Base-by-base conservation (phyloP, 2,888 invertebrate species). In the Heliconius aoede region DNA sequence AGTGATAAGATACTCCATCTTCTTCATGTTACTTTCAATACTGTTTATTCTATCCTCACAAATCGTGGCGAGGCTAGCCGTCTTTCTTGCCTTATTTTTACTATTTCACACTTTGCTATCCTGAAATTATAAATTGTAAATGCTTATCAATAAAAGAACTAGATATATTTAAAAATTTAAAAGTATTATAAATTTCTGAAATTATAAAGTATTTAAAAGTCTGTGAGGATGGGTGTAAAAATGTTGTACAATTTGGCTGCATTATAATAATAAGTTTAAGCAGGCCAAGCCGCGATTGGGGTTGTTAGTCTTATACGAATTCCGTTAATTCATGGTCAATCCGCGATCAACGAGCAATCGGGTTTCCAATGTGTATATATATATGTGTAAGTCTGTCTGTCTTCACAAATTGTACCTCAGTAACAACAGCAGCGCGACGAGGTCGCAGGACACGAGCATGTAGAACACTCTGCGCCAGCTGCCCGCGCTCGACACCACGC, bases 401-500 rank as follows among this genome's bases (percentile, higher is more conserved):
- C 58, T 58, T 58, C 58, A 24, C 4, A 13, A 13, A 4, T 2
- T 18, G 1, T 7, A 93, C 89, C 96, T 94, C 32, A 95, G 80
- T 30, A 97, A 86, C 84, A 98, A 95, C 82, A 97, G 81, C 77
- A 98, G 92, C 0, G 99, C 98, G 71, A 97, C 86, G 24, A 97
- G 88, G 89, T 98, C 97, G 30, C 99, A 96, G 0, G 93, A 87
- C 88, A 99, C 98, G 21, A 99, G 95, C 97, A 99, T 98, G 84
- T 97, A 96, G 93, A 99, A 99, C 1, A 99, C 99, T 85, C 96
- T 95, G 65, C 96, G 94, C 99, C 99, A 99, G 7, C 86, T 84
- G 24, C 96, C 96, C 55, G 77, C 92, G 87, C 81, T 93, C 0
- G 97, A 97, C 15, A 98, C 96, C 68, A 97, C 95, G 72, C 97